These are phyloP conservation scores for Limanda limanda DNA, from an alignment of 2,113 vertebrate genomes.

Conservation along the genomic window DNA sequence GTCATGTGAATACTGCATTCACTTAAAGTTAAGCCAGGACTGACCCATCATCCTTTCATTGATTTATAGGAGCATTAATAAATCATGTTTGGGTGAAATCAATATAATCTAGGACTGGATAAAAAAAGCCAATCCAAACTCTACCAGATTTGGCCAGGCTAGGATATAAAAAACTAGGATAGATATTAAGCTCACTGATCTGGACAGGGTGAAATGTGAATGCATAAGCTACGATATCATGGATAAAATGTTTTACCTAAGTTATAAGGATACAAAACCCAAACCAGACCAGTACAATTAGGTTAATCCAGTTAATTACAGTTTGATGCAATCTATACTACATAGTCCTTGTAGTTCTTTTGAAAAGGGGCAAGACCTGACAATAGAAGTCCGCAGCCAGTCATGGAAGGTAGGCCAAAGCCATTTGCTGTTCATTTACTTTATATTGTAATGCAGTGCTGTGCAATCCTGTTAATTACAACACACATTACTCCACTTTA, in stretches of 20 bases:
- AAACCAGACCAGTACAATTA: constrained; percentile 27
- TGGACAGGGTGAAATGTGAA: constrained; percentile 18
- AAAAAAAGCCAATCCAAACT: not conserved
- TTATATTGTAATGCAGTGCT: not conserved
- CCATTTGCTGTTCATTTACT: not conserved
- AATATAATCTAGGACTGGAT: not conserved
- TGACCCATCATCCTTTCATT: no score
- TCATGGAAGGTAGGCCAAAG: not conserved
- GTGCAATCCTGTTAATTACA: constrained; percentile 18
- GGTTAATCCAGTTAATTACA: constrained; percentile 10
- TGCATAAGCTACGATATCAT: constrained; percentile 6
- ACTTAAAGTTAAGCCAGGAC: no score
- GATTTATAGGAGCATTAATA: no score
- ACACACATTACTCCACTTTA: not conserved
- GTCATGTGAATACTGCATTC: no score
- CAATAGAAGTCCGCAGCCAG: not conserved
- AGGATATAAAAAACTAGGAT: constrained; percentile 3
- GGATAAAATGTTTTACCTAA: not conserved
- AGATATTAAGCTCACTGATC: constrained; percentile 17
- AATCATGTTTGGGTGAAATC: not conserved
- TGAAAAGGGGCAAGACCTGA: constrained; percentile 8
- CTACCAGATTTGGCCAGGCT: not conserved
- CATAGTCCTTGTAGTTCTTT: constrained; percentile 15
- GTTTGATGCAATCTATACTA: constrained; percentile 1
- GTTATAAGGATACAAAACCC: constrained; percentile 10